Percentiles rank a stretch among this genome's conserved stretches.
phyloP scores from a whole-genome alignment of 37 sponge, comb jelly and placozoan genomes.

The Agelas oroides region DNA sequence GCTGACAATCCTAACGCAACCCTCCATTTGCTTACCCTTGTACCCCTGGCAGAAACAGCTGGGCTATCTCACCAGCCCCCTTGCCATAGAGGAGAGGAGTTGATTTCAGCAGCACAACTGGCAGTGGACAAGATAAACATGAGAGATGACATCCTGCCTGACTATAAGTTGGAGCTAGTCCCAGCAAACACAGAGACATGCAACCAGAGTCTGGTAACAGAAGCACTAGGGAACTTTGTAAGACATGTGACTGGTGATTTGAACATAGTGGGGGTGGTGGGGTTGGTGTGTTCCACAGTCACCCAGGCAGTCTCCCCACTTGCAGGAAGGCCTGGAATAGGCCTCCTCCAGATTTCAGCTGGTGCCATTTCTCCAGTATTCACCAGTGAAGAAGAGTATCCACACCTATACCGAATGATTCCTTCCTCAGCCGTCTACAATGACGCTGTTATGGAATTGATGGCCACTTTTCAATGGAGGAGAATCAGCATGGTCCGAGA shows the following conservation, averaged over 20 bases:
- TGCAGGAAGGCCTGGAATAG: constrained; percentile 14
- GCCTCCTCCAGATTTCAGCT: constrained; percentile 27
- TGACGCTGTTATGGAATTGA: constrained; percentile 17
- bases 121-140: constrained; percentile 50
- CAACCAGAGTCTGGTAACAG: background rate
- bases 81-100: too few relatives aligned
- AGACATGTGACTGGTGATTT: background rate
- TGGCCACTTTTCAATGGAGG: constrained; percentile 1
- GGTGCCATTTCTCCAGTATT: background rate
- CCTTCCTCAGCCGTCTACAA: constrained; percentile 14
- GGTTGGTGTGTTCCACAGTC: constrained; percentile 31
- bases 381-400: too few relatives aligned
- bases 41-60: too few relatives aligned
- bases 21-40: too few relatives aligned
- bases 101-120: constrained; percentile 31
- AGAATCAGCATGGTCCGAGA: background rate
- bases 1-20: too few relatives aligned
- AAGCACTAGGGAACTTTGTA: constrained; percentile 9
- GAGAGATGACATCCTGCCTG: background rate
- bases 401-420: constrained; percentile 16
- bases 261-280: constrained; percentile 28
- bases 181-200: constrained; percentile 9
- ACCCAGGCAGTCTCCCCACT: constrained; percentile 17
- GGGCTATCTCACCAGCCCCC: too few relatives aligned
- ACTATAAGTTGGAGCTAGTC: constrained; percentile 36